Conservation (phyloP, 1,140 invertebrate species). For the Metaphire vulgaris region DNA sequence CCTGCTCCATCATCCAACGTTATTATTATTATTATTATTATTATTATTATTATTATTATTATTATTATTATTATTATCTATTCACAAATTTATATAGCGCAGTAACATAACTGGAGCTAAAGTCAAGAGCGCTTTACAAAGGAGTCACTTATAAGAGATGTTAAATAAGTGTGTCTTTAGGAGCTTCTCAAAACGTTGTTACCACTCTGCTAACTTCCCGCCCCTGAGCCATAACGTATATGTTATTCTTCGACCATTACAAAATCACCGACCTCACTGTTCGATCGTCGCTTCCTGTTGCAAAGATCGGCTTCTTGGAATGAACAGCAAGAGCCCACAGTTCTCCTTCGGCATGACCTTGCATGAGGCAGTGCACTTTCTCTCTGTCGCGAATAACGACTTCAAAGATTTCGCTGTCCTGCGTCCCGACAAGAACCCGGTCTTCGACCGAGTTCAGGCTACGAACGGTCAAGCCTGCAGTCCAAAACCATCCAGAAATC, state of each 20-base stretch:
- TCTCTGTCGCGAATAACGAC: constrained; percentile 37
- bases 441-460: constrained; percentile 49
- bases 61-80: background rate
- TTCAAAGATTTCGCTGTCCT: constrained; percentile 51
- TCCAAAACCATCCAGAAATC: no score
- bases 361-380: constrained; percentile 42
- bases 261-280: constrained; percentile 43
- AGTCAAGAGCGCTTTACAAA: no score
- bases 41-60: background rate
- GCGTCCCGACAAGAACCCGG: constrained; percentile 45
- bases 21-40: background rate
- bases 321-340: constrained; percentile 51
- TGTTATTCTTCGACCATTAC: no score
- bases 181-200: no score
- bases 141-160: no score
- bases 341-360: constrained; percentile 52
- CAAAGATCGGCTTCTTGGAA: constrained; percentile 50
- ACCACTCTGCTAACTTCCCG: no score
- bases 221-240: no score
- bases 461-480: constrained; percentile 42
- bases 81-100: no score
- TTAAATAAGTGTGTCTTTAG: no score
- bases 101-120: no score
- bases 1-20: no score
- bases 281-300: constrained; percentile 52